phyloP scores from a whole-genome alignment of 2,797 vertebrate species.

The Xenops minutus region DNA sequence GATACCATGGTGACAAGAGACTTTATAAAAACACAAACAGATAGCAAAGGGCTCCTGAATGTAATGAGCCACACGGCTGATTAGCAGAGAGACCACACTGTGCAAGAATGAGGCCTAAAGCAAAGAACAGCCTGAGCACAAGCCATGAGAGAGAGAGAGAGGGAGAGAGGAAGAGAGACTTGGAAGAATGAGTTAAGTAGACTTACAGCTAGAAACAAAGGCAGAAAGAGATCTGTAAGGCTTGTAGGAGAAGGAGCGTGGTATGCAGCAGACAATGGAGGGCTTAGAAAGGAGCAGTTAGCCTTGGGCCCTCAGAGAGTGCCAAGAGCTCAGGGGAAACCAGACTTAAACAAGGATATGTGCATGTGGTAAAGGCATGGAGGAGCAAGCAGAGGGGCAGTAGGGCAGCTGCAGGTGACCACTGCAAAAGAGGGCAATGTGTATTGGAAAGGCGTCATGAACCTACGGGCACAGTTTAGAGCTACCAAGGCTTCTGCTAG shows the following conservation, averaged over 20 bases:
- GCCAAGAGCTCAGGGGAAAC: background rate
- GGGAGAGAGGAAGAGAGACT: background rate
- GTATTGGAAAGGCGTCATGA: background rate
- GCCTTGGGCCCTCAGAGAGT: background rate
- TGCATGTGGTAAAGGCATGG: background rate
- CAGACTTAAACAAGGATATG: background rate
- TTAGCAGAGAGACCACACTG: conserved; percentile 55
- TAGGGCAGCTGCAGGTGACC: background rate
- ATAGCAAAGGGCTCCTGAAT: conserved; percentile 13
- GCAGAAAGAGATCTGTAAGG: conserved; percentile 5
- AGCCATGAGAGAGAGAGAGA: background rate
- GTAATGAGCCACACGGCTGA: conserved; percentile 26
- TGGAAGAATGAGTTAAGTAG: conserved; percentile 50
- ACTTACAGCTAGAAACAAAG: conserved; percentile 36
- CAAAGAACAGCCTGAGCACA: conserved; percentile 43
- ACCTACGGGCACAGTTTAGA: background rate
- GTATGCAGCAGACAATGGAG: background rate
- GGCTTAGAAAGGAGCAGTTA: conserved; percentile 54
- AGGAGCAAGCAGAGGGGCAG: background rate
- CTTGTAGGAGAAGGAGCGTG: conserved; percentile 19
- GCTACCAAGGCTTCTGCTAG: background rate
- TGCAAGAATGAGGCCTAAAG: conserved; percentile 39
- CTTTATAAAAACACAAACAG: background rate
- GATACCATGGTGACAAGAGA: background rate
- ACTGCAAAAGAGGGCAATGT: background rate